These are phyloP conservation scores for Peromyscus californicus DNA, from an alignment of 2,113 vertebrate genomes.

Conservation along the genomic window DNA sequence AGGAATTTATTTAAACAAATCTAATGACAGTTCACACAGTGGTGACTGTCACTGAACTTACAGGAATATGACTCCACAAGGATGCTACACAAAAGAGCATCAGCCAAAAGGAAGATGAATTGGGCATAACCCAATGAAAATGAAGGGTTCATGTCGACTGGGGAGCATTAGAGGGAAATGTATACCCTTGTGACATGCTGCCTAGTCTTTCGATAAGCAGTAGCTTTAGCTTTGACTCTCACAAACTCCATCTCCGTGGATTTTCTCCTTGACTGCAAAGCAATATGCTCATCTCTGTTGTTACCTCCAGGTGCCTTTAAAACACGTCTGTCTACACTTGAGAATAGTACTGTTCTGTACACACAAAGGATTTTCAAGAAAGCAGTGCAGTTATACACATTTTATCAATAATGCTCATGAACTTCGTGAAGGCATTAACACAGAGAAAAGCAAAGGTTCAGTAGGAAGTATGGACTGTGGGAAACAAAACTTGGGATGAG, in stretches of 20 bases:
- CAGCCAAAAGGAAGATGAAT: background rate
- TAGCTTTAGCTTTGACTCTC: background rate
- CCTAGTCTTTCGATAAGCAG: no score
- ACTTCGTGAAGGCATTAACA: background rate
- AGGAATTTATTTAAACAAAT: background rate
- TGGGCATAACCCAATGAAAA: no score
- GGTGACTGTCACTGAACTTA: background rate
- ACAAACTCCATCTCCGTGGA: background rate
- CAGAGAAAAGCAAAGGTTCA: background rate
- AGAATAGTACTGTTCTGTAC: background rate
- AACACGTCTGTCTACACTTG: background rate
- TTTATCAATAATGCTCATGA: background rate
- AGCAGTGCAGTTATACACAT: background rate
- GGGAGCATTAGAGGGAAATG: background rate
- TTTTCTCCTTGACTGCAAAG: background rate
- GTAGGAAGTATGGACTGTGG: background rate
- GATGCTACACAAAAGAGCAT: background rate
- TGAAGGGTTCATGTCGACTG: background rate
- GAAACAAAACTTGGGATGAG: background rate
- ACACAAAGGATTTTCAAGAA: background rate
- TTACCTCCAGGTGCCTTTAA: background rate
- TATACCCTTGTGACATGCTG: background rate
- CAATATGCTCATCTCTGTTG: background rate
- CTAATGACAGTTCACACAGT: background rate
- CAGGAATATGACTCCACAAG: background rate